Base-by-base conservation (phyloP, 1,140 invertebrate species). In the Parapsyche elsis region DNA sequence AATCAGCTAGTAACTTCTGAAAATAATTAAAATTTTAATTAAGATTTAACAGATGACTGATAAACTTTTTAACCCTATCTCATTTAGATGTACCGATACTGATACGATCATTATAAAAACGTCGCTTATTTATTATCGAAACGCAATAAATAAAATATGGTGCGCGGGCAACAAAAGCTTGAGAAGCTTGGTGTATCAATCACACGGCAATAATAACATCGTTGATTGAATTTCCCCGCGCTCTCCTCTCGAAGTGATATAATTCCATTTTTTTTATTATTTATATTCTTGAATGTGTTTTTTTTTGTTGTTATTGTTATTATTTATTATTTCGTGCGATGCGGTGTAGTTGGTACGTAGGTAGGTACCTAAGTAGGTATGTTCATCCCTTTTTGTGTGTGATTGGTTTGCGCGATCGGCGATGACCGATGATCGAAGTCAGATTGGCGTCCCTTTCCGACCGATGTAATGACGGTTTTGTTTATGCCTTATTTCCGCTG, bases 151-250 rank as follows among this genome's bases (percentile, higher is more conserved):
- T 67, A 67, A 67, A 67, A 67, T 67, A 67, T 67, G 38, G 71
- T 4, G 21, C 38, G n/a, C 19, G 30, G 76, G 46, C 57, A 61
- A 57, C 9, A 77, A 80, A 75, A 61, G 26, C 53, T 78, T 71
- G 80, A 78, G 76, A 67, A 81, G 19, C 2, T 70, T 14, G 44
- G 38, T 38, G 30, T 61, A 78, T 53, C 70, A 70, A 81, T 61
- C 38, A 73, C 46, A 23, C 57, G 30, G 61, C 38, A 83, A 83
- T 83, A 83, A 83, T 83, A 80, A 76, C 76, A 53, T 59, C 71
- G 71, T 76, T 83, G 81, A 83, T 83, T 83, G 81, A 83, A 83
- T 83, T 80, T 82, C 71, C 71, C 76, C 78, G 74, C 71, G 76
- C 61, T 80, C 79, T 67, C 30, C 30, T 80, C 79, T 67, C 77